Evolutionary conservation across 2,113 vertebrate genomes (phyloP), one percentile per base, ranked within the genome.

Genomic region (Eulemur rufifrons): DNA sequence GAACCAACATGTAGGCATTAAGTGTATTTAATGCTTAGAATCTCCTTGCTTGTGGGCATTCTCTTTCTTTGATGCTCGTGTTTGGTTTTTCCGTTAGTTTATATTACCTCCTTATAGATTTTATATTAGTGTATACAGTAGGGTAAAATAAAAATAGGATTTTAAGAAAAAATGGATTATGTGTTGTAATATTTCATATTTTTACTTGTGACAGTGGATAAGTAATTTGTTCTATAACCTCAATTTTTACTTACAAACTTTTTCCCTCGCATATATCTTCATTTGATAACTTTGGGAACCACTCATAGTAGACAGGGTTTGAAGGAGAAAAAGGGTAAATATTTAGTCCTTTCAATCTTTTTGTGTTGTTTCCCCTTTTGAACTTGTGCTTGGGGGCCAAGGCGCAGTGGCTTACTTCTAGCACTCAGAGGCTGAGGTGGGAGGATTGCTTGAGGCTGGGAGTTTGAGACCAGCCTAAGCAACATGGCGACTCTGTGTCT

Each of bases 141-240:
- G 34, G 68, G 47, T n/a, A 73, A 94, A 71, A 86, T 91, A 80
- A 85, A 94, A 95, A 68, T 64, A 34, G 9, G 69, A 88, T 88
- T 91, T 91, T 94, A 77, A 76, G 56, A 68, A 81, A 82, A 93
- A 95, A 23, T 90, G 32, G 17, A 47, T 93, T 74, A 47, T 85
- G 20, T 45, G 17, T 89, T 95, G 0, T 63, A 59, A 69, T 85
- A 89, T 50, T 95, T 88, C 6, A 42, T 91, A 56, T 13, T 91
- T 89, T 92, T 84, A 45, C 64, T 97, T 89, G 61, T 89, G 52
- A 71, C 14, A 82, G 25, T 84, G 23, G n/a, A 69, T 76, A 81
- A 69, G 42, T 21, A 86, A 68, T 92, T 81, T 89, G 39, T 81
- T 73, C 69, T 85, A 0, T 89, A 47, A 71, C 21, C 37, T 69